Evolutionary conservation across 2,797 vertebrate species (phyloP).

Genomic region (Tolypeutes matacus): DNA sequence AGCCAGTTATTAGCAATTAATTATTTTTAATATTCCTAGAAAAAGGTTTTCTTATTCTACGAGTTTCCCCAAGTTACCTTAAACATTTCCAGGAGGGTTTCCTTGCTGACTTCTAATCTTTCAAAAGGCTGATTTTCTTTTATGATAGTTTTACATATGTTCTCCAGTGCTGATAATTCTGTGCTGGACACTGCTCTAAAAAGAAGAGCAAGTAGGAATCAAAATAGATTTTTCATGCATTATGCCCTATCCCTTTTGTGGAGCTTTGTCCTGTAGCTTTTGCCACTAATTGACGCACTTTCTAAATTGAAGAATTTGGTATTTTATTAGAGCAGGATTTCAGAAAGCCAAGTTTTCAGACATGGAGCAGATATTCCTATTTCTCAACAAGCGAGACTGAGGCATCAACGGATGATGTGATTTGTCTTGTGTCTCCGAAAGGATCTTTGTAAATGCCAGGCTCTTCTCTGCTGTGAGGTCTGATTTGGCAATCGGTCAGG

Average conservation of each 20-base stretch:
- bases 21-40: background rate
- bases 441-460: background rate
- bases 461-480: background rate
- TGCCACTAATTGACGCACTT: background rate
- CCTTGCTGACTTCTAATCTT: no score
- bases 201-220: background rate
- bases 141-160: constrained; percentile 92
- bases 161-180: constrained; percentile 93
- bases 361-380: no score
- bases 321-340: background rate
- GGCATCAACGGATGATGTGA: rapidly evolving
- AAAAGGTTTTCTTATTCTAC: no score
- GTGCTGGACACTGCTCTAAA: constrained; percentile 92
- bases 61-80: no score
- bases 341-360: background rate
- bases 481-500: background rate
- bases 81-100: no score
- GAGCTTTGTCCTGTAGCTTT: background rate
- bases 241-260: rapidly evolving
- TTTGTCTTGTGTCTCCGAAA: background rate
- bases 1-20: background rate
- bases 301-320: background rate
- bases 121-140: constrained; percentile 97
- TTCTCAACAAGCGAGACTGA: background rate
- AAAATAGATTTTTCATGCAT: no score